Base-by-base conservation (phyloP, 2,888 invertebrate genomes). In the Cyclophora albipunctata region DNA sequence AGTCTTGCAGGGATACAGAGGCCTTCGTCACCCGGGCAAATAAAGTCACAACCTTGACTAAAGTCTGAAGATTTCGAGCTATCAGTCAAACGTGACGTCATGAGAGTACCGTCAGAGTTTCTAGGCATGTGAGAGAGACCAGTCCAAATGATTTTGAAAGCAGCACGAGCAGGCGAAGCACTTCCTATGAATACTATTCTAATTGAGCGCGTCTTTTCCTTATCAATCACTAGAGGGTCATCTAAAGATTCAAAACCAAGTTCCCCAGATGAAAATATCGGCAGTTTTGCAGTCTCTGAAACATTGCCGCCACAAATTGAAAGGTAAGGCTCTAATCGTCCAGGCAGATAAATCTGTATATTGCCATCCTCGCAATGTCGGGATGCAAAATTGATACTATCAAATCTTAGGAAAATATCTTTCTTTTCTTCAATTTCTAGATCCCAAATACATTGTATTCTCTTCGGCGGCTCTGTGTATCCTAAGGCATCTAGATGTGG, bases 121-220 rank as follows among this genome's bases (percentile, higher is more conserved):
- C 95, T 91, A 0, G 96, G 96, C 62, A 96, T 84, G 76, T 96
- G 96, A 71, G 93, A 95, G 42, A 96, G 89, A 63, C 96, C 96
- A 2, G 96, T 96, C 96, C 96, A 97, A 7, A 94, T 95, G 40
- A 97, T 93, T 72, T 96, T 95, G 71, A 97, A 96, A 6, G 95
- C 93, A 5, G 96, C 95, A 53, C 94, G 90, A 0, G 96, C 95
- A 0, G 96, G 95, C 57, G 94, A 94, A 0, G 94, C 92, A 42
- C 94, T 94, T 1, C 92, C 92, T 0, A 92, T 93, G 55, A 94
- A 94, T 48, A 94, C 93, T 52, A 94, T 92, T 52, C 93, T 90
- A 42, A 93, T 91, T 0, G 92, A 91, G 52, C 92, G 81, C 1
- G 92, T 91, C 59, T 92, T 91, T 49, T 89, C 89, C 59, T 91